These are phyloP conservation scores for Enteromius thamalakanensis DNA, from an alignment of 2,797 vertebrate genomes.

Conservation along the genomic window DNA sequence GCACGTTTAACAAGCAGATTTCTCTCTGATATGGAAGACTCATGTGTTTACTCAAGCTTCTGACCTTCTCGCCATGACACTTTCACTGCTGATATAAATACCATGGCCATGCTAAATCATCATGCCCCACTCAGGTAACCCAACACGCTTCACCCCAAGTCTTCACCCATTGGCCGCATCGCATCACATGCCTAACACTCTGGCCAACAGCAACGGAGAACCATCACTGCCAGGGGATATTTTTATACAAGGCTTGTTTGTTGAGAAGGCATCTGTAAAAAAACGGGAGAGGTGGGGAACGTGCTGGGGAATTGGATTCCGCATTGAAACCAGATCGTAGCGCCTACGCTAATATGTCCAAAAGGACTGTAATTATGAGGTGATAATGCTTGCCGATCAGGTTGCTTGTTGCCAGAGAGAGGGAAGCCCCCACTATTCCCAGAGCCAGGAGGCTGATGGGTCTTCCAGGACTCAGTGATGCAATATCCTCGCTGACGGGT, in stretches of 20 bases:
- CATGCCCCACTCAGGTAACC: constrained; percentile 74
- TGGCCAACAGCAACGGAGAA: constrained; percentile 66
- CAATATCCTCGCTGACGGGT: constrained; percentile 41
- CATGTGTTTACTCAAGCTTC: constrained; percentile 73
- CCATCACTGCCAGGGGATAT: constrained; percentile 65
- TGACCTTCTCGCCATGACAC: constrained; percentile 80
- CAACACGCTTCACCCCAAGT: constrained; percentile 69
- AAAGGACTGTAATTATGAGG: constrained; percentile 79
- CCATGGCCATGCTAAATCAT: constrained; percentile 72
- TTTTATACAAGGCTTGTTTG: constrained; percentile 76
- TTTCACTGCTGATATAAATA: constrained; percentile 83
- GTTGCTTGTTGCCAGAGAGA: constrained; percentile 67
- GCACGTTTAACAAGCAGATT: constrained; percentile 63
- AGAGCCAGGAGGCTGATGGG: constrained; percentile 35
- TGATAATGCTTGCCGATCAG: constrained; percentile 77
- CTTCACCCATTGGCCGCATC: constrained; percentile 70
- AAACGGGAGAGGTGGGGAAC: constrained; percentile 49
- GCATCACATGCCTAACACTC: constrained; percentile 70
- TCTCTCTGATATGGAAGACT: constrained; percentile 61
- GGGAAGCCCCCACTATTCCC: constrained; percentile 55
- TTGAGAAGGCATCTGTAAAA: constrained; percentile 72
- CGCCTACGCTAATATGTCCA: constrained; percentile 75
- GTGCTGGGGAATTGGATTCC: constrained; percentile 57
- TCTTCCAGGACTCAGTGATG: constrained; percentile 57
- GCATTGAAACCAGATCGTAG: constrained; percentile 74